Base-by-base conservation (phyloP, 2,797 vertebrate genomes). In the Mormyrops boulengeri region DNA sequence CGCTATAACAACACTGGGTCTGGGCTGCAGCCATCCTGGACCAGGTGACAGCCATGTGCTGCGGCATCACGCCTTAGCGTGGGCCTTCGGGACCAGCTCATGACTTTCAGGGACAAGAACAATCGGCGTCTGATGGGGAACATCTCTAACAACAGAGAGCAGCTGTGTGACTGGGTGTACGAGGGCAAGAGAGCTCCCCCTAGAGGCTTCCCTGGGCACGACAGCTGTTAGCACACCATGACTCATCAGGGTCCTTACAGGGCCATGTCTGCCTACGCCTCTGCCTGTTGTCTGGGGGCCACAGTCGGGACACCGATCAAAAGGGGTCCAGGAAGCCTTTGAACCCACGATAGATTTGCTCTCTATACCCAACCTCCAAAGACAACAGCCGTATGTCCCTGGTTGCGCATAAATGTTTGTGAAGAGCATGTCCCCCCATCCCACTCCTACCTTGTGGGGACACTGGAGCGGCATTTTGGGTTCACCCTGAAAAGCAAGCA, bases 381-480 rank as follows among this genome's bases (percentile, higher is more conserved):
- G 19, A 47, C 3, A 19, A 17, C 77, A 17, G 14, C 3, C 0
- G n/a, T 41, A 47, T 44, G 77, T 41, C 34, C 38, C 41, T 80
- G 14, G 12, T 41, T 7, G 73, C 38, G 4, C 12, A 44, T 80
- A 8, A 41, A 80, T 17, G 34, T 44, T 38, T 80, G 73, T 17
- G 41, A 80, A 44, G 12, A 80, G 84, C 6, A 0, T 52, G 22
- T 57, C 11, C 6, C 34, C 34, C 17, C 26, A 26, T 0, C 30
- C 22, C 53, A 12, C 85, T 55, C 26, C 52, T 93, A 97, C 96
- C 95, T 96, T 80, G 93, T 91, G 41, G 96, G 95, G 85, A 94
- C 88, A 90, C 94, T 96, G 92, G 94, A 91, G 14, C 95, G 94
- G 88, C 91, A 92, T 92, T 96, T 96, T 4, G 95, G 95, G 80